Conservation (phyloP, 2,797 vertebrate species). For the Rhadinocentrus ornatus region DNA sequence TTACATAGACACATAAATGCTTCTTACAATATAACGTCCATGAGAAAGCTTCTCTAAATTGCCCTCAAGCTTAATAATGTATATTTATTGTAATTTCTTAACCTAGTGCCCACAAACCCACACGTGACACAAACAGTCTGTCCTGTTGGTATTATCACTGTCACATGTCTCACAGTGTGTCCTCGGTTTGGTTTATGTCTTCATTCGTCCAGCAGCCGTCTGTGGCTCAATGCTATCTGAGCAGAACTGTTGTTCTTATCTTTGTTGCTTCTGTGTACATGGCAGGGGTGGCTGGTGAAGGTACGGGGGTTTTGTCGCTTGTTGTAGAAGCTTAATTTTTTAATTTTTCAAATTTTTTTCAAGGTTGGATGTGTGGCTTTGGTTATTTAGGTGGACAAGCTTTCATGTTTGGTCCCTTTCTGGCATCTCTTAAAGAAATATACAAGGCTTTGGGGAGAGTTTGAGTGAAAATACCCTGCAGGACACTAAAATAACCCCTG, state of each 20-base stretch:
- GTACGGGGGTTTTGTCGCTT: slow-evolving; percentile 23
- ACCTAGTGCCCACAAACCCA: slow-evolving; percentile 11
- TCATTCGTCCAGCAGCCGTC: slow-evolving; percentile 29
- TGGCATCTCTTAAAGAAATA: slow-evolving; percentile 53
- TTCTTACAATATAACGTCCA: neutral
- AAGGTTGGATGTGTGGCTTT: slow-evolving; percentile 31
- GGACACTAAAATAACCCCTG: slow-evolving; percentile 18
- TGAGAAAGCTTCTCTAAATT: neutral
- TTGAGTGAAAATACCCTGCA: slow-evolving; percentile 18
- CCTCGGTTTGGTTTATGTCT: slow-evolving; percentile 39
- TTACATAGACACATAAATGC: slow-evolving; percentile 1
- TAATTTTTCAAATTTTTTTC: neutral
- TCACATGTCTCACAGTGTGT: slow-evolving; percentile 58
- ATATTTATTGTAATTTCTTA: slow-evolving; percentile 8
- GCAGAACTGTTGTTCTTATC: slow-evolving; percentile 38
- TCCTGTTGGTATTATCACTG: slow-evolving; percentile 31
- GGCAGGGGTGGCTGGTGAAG: slow-evolving; percentile 18
- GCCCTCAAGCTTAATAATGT: neutral
- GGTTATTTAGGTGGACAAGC: slow-evolving; percentile 39
- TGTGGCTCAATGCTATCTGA: slow-evolving; percentile 44
- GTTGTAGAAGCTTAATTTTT: slow-evolving; percentile 4
- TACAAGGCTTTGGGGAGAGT: slow-evolving; percentile 48
- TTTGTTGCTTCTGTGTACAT: slow-evolving; percentile 45
- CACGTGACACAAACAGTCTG: slow-evolving; percentile 32
- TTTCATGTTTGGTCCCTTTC: slow-evolving; percentile 56